Base-by-base conservation (phyloP, 2,888 invertebrate species). In the Tricholauxania praeusta region DNA sequence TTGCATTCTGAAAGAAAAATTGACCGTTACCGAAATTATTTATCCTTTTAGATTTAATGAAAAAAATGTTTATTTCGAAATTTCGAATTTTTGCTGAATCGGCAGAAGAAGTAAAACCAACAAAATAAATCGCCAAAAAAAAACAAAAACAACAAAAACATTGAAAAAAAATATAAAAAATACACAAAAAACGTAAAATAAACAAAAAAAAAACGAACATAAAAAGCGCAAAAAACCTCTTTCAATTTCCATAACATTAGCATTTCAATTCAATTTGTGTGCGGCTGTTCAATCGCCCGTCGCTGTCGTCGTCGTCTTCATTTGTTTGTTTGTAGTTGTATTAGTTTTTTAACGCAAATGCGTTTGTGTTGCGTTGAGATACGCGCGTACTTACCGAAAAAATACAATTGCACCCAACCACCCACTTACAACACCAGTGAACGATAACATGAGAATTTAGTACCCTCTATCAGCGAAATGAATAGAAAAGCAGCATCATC, bases 241-340 rank as follows among this genome's bases (percentile, higher is more conserved):
- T 83, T 84, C 83, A 80, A 84, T 84, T 84, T 84, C 84, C 84
- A 84, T 84, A 82, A 84, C 82, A 84, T 84, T 84, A 84, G 83
- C 83, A 84, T 84, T 84, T 82, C 82, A 81, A 73, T 70, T 73
- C 75, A 75, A 75, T 73, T 75, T 75, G 72, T 60, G 82, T 81
- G 79, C 80, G 82, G 77, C 60, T n/a, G n/a, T n/a, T n/a, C n/a
- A n/a, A n/a, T n/a, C n/a, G n/a, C n/a, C n/a, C n/a, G n/a, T n/a
- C 73, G 55, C 57, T 51, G 55, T 74, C 55, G 49, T 68, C 39
- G 63, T 53, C 62, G 52, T 55, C 15, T 65, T 39, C 72, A 49
- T 65, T 69, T 48, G 19, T 53, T 66, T 71, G 72, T 71, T 69
- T 75, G 65, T 68, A 17, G 64, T 60, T 66, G 65, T 67, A 3